These are phyloP conservation scores for Ricordea florida DNA, from an alignment of 92 coral and sea anemone species.

Conservation along the genomic window DNA sequence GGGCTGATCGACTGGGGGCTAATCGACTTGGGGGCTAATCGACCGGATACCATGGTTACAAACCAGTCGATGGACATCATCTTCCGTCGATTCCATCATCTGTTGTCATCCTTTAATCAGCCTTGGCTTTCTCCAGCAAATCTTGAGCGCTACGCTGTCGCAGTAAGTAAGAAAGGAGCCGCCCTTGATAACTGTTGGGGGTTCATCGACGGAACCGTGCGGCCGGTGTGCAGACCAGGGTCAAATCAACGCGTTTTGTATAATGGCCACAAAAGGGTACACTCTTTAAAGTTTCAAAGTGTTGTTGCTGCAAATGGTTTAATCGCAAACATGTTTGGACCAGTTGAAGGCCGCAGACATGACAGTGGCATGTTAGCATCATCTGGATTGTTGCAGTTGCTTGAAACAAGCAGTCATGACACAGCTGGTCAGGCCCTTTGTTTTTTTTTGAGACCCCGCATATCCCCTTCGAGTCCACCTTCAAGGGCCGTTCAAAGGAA, in stretches of 20 bases:
- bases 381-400: too few relatives aligned
- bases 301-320: constrained; percentile 45
- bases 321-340: constrained; percentile 2
- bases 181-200: constrained; percentile 48
- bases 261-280: constrained; percentile 42
- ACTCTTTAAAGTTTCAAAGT: constrained; percentile 8
- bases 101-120: constrained; percentile 23
- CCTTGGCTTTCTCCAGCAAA: constrained; percentile 50
- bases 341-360: constrained; percentile 35
- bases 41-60: too few relatives aligned
- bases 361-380: constrained; percentile 30
- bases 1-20: too few relatives aligned
- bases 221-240: constrained; percentile 47
- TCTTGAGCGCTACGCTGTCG: constrained; percentile 8
- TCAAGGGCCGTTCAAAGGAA: constrained; percentile 42
- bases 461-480: constrained; percentile 45
- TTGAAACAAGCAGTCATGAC: too few relatives aligned
- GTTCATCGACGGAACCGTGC: constrained; percentile 55
- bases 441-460: constrained; percentile 50
- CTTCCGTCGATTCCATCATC: constrained; percentile 21
- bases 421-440: constrained; percentile 34
- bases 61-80: constrained; percentile 32
- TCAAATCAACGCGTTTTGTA: constrained; percentile 39
- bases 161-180: constrained; percentile 26
- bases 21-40: too few relatives aligned